phyloP scores from a whole-genome alignment of 1,140 invertebrate genomes.

The Vollenhovia emeryi region DNA sequence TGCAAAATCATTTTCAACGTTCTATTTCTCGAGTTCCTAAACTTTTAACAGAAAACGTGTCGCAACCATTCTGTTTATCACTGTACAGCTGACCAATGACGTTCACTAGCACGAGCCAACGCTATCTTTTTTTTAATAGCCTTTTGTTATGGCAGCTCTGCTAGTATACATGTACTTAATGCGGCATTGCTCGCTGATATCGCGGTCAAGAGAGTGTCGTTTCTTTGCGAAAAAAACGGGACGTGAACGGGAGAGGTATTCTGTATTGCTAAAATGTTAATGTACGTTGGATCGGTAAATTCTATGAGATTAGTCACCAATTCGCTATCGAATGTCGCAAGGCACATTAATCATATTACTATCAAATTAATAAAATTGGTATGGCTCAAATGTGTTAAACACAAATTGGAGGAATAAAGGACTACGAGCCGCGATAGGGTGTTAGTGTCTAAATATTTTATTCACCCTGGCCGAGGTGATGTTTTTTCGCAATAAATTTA shows the following conservation, averaged over 20 bases:
- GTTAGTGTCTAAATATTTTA: too few species aligned
- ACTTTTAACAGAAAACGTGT: too few species aligned
- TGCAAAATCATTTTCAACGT: constrained; percentile 19
- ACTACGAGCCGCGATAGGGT: too few species aligned
- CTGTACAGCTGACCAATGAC: not conserved
- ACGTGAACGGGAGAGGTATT: not conserved
- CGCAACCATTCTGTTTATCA: not conserved
- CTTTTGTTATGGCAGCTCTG: not conserved
- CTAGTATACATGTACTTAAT: not conserved
- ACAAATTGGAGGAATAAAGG: too few species aligned
- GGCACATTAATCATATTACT: not conserved
- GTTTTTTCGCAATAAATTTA: too few species aligned
- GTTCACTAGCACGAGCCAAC: not conserved
- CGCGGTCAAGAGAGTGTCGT: not conserved
- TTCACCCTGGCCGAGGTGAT: too few species aligned
- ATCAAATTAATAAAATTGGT: too few species aligned
- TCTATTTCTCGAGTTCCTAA: too few species aligned
- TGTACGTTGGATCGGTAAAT: not conserved
- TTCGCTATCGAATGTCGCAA: not conserved
- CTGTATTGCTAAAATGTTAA: not conserved
- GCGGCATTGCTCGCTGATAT: not conserved
- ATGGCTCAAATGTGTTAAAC: too few species aligned
- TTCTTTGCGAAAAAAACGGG: not conserved
- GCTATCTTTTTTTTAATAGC: not conserved
- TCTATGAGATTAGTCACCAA: not conserved